Percentiles rank a stretch among this genome's conserved stretches.
phyloP scores from a whole-genome alignment of 2,113 vertebrate genomes.

The Ivindomyrus marchei region DNA sequence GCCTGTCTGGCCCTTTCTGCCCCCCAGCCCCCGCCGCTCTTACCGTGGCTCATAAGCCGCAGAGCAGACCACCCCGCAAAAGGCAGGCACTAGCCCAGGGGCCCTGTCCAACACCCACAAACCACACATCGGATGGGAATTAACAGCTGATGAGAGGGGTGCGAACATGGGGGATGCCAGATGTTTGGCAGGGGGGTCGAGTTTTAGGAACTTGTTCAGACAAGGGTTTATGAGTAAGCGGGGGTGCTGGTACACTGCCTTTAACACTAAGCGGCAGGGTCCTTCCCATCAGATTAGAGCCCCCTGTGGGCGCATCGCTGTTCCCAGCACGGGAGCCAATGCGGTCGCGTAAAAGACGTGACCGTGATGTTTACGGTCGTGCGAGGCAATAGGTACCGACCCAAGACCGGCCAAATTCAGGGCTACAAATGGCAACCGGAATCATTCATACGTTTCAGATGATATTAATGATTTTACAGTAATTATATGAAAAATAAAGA shows the following conservation, averaged over 20 bases:
- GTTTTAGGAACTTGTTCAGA: neutral
- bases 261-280: neutral
- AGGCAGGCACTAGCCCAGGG: neutral
- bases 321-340: neutral
- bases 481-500: neutral
- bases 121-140: neutral
- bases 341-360: neutral
- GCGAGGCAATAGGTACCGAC: neutral
- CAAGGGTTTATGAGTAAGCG: neutral
- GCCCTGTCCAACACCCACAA: neutral
- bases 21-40: neutral
- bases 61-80: neutral
- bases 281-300: neutral
- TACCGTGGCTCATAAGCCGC: neutral
- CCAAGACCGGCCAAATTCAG: neutral
- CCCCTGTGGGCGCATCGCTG: neutral
- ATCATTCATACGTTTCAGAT: neutral
- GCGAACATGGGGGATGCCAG: neutral
- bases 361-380: neutral
- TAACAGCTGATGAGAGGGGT: neutral
- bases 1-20: neutral
- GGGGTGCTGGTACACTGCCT: neutral
- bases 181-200: neutral
- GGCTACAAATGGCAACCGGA: neutral
- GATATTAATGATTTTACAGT: neutral